Percentiles rank a stretch among this genome's conserved stretches.
phyloP scores from a whole-genome alignment of 2,113 vertebrate genomes.

The Pipra filicauda region DNA sequence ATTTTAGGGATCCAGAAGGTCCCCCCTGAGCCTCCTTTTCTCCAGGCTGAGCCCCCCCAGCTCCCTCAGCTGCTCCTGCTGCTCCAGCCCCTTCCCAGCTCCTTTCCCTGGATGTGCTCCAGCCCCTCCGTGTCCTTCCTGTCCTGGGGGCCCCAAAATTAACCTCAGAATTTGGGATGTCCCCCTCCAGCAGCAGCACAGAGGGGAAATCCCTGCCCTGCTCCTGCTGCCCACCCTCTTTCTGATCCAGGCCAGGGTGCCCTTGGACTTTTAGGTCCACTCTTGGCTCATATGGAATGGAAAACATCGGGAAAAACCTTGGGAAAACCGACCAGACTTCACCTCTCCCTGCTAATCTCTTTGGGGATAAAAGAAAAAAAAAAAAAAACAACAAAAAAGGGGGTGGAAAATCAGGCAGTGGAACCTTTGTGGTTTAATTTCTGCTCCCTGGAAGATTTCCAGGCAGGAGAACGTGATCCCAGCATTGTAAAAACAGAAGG shows the following conservation, averaged over 20 bases:
- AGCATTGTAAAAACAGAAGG: not conserved
- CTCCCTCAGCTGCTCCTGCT: not conserved
- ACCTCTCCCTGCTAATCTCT: not conserved
- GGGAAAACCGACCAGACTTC: not conserved
- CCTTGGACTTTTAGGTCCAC: not conserved
- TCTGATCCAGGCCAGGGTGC: not conserved
- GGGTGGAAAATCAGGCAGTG: not conserved
- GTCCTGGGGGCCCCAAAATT: not conserved
- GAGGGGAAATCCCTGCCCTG: not conserved
- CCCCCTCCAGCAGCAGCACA: not conserved
- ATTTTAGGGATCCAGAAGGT: too few relatives aligned
- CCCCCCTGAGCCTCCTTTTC: too few relatives aligned
- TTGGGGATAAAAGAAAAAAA: not conserved
- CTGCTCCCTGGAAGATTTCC: not conserved
- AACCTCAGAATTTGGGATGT: not conserved
- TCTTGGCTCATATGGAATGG: not conserved
- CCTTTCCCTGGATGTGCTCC: fast-evolving
- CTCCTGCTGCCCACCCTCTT: fast-evolving
- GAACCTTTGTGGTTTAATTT: constrained; percentile 6
- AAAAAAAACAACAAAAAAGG: not conserved
- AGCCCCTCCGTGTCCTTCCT: fast-evolving
- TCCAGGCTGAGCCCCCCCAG: not conserved
- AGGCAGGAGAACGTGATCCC: not conserved
- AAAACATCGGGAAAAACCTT: not conserved
- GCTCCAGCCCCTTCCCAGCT: not conserved